A percentile compares a stretch with the other conserved stretches of the same genome.
Evolutionary conservation across 2,888 invertebrate species (phyloP).

Genomic region (Agrochola litura): DNA sequence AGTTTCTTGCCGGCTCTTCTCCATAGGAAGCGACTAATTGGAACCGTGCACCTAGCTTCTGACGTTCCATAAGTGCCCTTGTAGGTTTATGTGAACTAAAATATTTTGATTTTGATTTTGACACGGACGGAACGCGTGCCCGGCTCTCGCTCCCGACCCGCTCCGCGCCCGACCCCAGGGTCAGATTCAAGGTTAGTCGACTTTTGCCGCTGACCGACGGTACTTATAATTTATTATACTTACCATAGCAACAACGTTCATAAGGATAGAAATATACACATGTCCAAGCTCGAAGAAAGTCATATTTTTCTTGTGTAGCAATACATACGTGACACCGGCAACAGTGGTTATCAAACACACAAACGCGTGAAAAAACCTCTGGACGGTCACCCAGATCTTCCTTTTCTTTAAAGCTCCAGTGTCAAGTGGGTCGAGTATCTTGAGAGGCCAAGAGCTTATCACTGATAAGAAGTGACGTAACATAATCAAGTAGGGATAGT

Average conservation of each 20-base stretch:
- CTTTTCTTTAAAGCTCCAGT: background rate
- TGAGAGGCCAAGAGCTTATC: slow-evolving; percentile 25
- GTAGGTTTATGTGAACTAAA: too few relatives aligned
- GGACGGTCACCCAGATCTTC: slow-evolving; percentile 26
- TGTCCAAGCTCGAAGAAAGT: slow-evolving; percentile 39
- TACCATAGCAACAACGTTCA: slow-evolving; percentile 9
- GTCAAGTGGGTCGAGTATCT: slow-evolving; percentile 9
- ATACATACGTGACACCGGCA: background rate
- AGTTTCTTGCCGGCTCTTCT: too few relatives aligned
- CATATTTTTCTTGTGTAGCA: slow-evolving; percentile 17
- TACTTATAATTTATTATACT: slow-evolving; percentile 14
- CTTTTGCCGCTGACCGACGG: background rate
- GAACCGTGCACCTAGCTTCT: too few relatives aligned
- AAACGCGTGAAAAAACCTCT: slow-evolving; percentile 7
- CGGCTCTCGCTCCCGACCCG: too few relatives aligned
- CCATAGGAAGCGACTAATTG: too few relatives aligned
- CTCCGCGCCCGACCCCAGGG: too few relatives aligned
- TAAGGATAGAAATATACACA: slow-evolving; percentile 28
- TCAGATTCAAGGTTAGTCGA: background rate
- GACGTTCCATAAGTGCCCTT: too few relatives aligned
- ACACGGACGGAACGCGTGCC: too few relatives aligned
- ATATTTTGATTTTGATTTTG: too few relatives aligned
- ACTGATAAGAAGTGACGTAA: slow-evolving; percentile 32
- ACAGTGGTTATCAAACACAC: background rate
- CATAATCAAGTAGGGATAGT: slow-evolving; percentile 23